phyloP scores from a whole-genome alignment of 1,140 invertebrate genomes.

The Rhagoletis zephyria region DNA sequence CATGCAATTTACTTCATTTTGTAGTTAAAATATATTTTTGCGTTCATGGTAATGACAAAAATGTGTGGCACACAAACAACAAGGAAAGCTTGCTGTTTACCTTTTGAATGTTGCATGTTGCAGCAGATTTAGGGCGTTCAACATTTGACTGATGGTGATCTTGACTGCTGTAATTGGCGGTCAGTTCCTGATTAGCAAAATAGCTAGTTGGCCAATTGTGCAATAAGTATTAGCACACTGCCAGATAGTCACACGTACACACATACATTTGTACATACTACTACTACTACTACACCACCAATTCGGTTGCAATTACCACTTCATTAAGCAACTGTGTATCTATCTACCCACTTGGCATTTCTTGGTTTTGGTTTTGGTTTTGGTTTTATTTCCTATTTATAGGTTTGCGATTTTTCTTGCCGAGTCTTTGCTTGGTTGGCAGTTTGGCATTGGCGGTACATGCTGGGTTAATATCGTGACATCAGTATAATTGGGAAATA shows the following conservation, averaged over 20 bases:
- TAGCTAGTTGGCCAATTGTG: not conserved
- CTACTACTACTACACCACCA: not conserved
- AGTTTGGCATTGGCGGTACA: slow-evolving; percentile 7
- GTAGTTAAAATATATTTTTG: not conserved
- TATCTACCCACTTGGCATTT: not conserved
- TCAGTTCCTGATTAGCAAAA: slow-evolving; percentile 9
- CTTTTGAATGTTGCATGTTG: slow-evolving; percentile 33
- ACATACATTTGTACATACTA: too few relatives aligned
- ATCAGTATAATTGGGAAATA: slow-evolving; percentile 40
- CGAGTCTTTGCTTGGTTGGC: not conserved
- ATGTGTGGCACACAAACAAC: not conserved
- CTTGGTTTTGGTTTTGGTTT: not conserved
- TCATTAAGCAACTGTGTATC: slow-evolving; percentile 7
- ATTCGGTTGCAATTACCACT: slow-evolving; percentile 22
- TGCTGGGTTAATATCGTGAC: slow-evolving; percentile 44
- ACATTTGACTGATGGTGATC: slow-evolving; percentile 32
- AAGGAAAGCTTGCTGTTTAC: not conserved
- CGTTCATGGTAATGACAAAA: slow-evolving; percentile 18
- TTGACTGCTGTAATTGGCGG: slow-evolving; percentile 40
- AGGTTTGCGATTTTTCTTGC: not conserved
- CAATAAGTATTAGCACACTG: not conserved
- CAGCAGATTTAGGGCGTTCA: slow-evolving; percentile 33
- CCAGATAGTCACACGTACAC: not conserved
- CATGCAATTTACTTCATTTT: not conserved
- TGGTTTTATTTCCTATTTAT: not conserved